phyloP scores from a whole-genome alignment of 2,797 vertebrate species.

The Lepilemur septentrionalis region DNA sequence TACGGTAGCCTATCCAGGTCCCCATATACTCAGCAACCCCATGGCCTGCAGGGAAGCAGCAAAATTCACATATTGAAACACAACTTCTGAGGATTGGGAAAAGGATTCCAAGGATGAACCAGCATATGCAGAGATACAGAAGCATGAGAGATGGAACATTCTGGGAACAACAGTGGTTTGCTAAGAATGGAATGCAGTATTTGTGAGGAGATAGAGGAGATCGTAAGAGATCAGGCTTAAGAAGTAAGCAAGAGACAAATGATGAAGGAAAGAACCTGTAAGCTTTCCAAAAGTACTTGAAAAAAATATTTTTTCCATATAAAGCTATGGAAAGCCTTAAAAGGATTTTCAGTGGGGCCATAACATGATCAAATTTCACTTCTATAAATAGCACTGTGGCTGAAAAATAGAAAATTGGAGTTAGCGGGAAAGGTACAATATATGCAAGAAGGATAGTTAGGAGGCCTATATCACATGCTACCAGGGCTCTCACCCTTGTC shows the following conservation, averaged over 20 bases:
- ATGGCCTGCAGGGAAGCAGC: not conserved
- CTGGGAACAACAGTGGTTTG: not conserved
- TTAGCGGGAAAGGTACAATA: not conserved
- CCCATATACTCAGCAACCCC: not conserved
- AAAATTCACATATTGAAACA: no score
- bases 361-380: not conserved
- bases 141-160: not conserved
- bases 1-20: not conserved
- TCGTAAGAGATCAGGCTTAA: not conserved
- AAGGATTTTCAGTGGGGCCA: not conserved
- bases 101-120: not conserved
- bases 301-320: not conserved
- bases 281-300: not conserved
- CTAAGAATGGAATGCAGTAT: not conserved
- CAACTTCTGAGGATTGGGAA: not conserved
- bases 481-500: no score
- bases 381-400: slow-evolving; percentile 1
- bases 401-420: not conserved
- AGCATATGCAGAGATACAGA: not conserved
- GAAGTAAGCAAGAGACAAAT: not conserved
- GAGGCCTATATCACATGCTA: not conserved
- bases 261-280: not conserved
- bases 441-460: not conserved
- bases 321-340: not conserved
- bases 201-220: not conserved